phyloP scores from a whole-genome alignment of 2,888 invertebrate species.

The Limnephilus auricula region DNA sequence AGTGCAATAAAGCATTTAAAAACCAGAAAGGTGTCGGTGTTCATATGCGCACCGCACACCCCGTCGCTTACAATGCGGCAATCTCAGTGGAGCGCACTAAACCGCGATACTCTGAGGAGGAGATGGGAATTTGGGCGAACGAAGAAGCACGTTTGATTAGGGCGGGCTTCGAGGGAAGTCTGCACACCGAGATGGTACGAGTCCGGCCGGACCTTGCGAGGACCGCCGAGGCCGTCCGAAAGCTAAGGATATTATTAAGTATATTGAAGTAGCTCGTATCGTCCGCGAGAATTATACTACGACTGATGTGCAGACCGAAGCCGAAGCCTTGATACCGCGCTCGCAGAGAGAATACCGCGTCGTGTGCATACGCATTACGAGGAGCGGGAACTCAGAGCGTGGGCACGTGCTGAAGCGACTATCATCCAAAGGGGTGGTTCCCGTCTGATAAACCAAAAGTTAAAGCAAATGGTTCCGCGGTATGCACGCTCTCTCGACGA shows the following conservation, averaged over 20 bases:
- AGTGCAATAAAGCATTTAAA: no score
- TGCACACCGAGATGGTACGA: constrained; percentile 67
- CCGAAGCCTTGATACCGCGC: neutral
- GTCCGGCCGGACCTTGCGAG: constrained; percentile 65
- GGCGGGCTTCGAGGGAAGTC: neutral
- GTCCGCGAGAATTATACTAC: neutral
- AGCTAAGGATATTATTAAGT: neutral
- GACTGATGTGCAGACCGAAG: neutral
- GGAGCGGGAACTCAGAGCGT: neutral
- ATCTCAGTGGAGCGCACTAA: neutral
- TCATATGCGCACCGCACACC: neutral
- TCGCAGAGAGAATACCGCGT: neutral
- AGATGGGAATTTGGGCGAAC: neutral
- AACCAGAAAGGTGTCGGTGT: no score
- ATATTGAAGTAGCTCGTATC: neutral
- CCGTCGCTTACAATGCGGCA: neutral
- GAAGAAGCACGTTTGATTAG: neutral
- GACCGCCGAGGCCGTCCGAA: neutral
- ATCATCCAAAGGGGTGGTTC: neutral
- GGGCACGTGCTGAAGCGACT: neutral
- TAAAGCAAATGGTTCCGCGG: no score
- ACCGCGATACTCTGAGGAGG: neutral
- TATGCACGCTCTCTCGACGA: no score
- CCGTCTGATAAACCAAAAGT: neutral
- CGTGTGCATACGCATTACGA: neutral